Base-by-base conservation (phyloP, 2,888 invertebrate species). In the Bruchidius siliquastri region DNA sequence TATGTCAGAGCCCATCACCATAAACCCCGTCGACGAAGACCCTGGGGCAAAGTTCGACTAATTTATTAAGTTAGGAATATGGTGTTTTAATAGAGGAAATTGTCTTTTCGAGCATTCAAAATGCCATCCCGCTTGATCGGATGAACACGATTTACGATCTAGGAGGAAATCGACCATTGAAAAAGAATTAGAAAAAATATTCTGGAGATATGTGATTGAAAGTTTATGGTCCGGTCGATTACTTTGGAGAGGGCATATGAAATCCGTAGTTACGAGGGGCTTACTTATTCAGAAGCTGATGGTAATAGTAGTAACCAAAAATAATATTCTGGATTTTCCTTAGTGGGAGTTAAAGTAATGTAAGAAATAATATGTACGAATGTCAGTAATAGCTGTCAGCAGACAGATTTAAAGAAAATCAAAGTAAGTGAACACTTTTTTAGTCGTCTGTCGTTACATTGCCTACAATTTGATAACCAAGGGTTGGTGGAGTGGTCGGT, bases 91-190 rank as follows among this genome's bases (percentile, higher is more conserved):
- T 74, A 74, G 73, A 72, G 74, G 72, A 76, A 76, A 74, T 76
- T 76, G 74, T 76, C 74, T 72, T 72, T 71, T 71, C 32, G 71
- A 69, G 72, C 74, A 72, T 76, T 74, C 74, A 70, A 67, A 30
- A 72, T 67, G 67, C 72, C 71, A 73, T 49, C 6, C 49, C 74
- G 74, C 72, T 74, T 76, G 75, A 75, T 76, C 73, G 74, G 70
- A 72, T 73, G 72, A 74, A 74, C 72, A 77, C 76, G 74, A 75
- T 76, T 76, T 72, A 74, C 70, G 73, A 68, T 72, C 73, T 71
- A 72, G 68, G 71, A 72, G 73, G 74, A 73, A 77, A 76, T 72
- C 74, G 71, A 72, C 74, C 75, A 76, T 77, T 77, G 76, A 77
- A 77, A 76, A 67, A 70, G 72, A 70, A 77, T 76, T 76, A 75